phyloP scores from a whole-genome alignment of 2,797 vertebrate species.

The Melanotaenia nigrans region DNA sequence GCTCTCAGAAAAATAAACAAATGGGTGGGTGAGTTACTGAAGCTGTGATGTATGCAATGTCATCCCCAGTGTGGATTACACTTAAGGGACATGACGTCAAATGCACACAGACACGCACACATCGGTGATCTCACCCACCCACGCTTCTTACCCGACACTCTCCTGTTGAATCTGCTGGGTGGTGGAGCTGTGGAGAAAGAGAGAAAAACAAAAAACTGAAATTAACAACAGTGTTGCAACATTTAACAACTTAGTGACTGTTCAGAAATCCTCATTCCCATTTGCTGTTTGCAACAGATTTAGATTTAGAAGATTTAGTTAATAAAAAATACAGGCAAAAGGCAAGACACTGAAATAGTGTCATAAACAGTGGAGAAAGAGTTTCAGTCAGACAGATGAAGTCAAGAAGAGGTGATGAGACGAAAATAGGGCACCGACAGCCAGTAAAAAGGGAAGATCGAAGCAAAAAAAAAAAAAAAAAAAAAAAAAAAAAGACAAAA shows the following conservation, averaged over 20 bases:
- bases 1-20: constrained; percentile 28
- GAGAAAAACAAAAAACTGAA: constrained; percentile 8
- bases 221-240: constrained; percentile 38
- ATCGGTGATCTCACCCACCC: constrained; percentile 32
- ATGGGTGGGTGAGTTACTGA: constrained; percentile 38
- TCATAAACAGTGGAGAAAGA: constrained; percentile 1
- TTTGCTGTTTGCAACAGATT: constrained; percentile 20
- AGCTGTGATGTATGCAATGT: constrained; percentile 45
- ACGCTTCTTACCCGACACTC: constrained; percentile 92
- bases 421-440: constrained; percentile 21
- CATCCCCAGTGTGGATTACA: constrained; percentile 57
- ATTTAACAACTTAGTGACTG: constrained; percentile 36
- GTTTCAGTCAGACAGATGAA: constrained; percentile 16
- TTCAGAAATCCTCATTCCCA: constrained; percentile 24
- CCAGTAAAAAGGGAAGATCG: neutral
- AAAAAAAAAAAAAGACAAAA: neutral
- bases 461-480: neutral
- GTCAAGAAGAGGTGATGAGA: constrained; percentile 8
- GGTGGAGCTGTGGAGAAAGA: constrained; percentile 85
- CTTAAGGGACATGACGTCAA: constrained; percentile 75
- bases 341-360: constrained; percentile 19
- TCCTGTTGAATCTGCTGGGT: constrained; percentile 92
- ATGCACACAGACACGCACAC: constrained; percentile 16
- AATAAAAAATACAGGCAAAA: neutral
- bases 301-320: neutral